Conservation (phyloP, 1,140 invertebrate species). For the Cyclargus thomasi region DNA sequence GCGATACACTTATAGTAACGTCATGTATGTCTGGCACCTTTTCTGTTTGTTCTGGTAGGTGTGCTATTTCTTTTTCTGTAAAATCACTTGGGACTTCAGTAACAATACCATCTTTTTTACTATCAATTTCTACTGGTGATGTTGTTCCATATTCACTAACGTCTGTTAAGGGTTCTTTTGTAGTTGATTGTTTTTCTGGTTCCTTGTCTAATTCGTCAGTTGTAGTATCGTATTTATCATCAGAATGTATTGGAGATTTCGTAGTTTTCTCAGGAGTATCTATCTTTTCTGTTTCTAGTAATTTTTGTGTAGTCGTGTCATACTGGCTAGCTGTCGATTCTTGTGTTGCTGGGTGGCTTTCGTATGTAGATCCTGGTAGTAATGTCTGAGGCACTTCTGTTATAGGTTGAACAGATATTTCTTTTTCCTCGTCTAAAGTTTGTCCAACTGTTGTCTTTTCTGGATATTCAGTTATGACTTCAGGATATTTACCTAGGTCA, state of each 20-base stretch:
- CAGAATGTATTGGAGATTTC: not conserved
- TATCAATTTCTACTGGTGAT: not conserved
- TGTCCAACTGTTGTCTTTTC: not conserved
- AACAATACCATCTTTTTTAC: not conserved
- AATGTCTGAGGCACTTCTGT: not conserved
- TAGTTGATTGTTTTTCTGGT: not conserved
- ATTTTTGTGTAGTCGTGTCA: not conserved
- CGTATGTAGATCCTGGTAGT: not conserved
- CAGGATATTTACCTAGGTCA: not conserved
- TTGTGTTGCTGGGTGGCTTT: not conserved
- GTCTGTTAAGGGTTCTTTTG: not conserved
- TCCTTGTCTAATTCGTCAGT: not conserved
- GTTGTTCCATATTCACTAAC: not conserved
- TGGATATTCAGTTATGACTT: not conserved
- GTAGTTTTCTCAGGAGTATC: not conserved
- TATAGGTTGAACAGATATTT: not conserved
- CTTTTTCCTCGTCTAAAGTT: not conserved
- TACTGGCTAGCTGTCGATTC: not conserved
- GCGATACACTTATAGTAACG: not conserved
- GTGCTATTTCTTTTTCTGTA: not conserved
- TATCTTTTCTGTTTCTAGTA: not conserved
- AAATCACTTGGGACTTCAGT: not conserved
- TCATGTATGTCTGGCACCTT: conserved; percentile 7
- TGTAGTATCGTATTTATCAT: not conserved
- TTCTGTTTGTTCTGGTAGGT: not conserved